Evolutionary conservation across 2,797 vertebrate species (phyloP), one percentile per base, ranked within the genome.

Genomic region (Knipowitschia caucasica): DNA sequence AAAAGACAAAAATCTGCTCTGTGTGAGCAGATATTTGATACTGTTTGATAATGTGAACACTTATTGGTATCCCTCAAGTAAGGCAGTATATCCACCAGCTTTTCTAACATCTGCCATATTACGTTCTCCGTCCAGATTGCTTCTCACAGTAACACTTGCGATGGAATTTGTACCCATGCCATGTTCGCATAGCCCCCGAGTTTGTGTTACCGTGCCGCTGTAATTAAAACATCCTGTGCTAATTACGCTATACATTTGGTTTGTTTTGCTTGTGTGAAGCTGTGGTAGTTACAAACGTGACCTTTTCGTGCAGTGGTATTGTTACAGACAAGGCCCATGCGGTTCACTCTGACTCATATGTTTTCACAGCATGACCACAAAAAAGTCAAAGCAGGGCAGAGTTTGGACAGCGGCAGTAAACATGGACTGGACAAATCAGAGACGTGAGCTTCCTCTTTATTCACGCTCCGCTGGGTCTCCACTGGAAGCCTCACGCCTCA

Each of bases 391-490:
- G 45, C 8, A 17, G 45, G 5, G 45, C 24, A 27, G 43, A 9
- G 14, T 47, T 31, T 30, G 18, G 10, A 47, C 45, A 18, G 20
- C 17, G 45, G 27, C 27, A 47, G 26, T 47, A 47, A 59, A 50
- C 18, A 24, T 56, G 4, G 17, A 23, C 23, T 59, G 4, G 17
- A 26, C 30, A 50, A 40, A 44, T 58, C 30, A 50, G 33, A 17
- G 52, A 39, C 50, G 42, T 43, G 47, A 21, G 24, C 27, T 45
- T 67, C 64, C 63, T 50, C 61, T 24, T n/a, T n/a, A n/a, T n/a
- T n/a, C n/a, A n/a, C n/a, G n/a, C n/a, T n/a, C n/a, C n/a, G n/a
- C n/a, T n/a, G n/a, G n/a, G n/a, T n/a, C n/a, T n/a, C n/a, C n/a
- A n/a, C n/a, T n/a, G n/a, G n/a, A n/a, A n/a, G n/a, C n/a, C n/a